Evolutionary conservation across 2,797 vertebrate genomes (phyloP).

Genomic region (Typhlichthys eigenmanni): DNA sequence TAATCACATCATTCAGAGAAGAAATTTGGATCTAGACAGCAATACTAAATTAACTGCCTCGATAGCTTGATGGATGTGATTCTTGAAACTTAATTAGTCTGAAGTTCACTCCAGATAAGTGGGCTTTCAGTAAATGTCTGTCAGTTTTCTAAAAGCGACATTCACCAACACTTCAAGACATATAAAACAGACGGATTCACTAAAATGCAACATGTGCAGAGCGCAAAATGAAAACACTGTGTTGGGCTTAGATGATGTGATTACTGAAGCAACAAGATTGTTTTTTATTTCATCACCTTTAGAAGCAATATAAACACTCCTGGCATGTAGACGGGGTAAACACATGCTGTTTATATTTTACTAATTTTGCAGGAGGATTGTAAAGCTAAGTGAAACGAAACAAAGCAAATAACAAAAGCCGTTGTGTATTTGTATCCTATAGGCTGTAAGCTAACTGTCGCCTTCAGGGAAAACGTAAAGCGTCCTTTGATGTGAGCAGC

Average conservation of each 20-base stretch:
- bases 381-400: not conserved
- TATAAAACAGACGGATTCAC: constrained; percentile 38
- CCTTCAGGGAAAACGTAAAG: constrained; percentile 80
- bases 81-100: constrained; percentile 82
- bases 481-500: constrained; percentile 72
- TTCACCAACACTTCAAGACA: constrained; percentile 71
- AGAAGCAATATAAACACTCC: not conserved
- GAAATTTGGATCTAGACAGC: constrained; percentile 61
- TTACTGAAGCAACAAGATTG: constrained; percentile 15
- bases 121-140: constrained; percentile 78
- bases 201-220: constrained; percentile 15
- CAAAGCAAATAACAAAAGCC: not conserved
- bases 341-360: not conserved
- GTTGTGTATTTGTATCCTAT: constrained; percentile 19
- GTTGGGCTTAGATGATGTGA: not conserved
- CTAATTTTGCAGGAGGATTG: not conserved
- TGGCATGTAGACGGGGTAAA: not conserved
- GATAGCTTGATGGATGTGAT: constrained; percentile 80
- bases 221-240: constrained; percentile 15
- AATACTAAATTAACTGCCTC: constrained; percentile 75
- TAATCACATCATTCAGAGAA: constrained; percentile 43
- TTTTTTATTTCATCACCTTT: constrained; percentile 1
- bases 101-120: constrained; percentile 79
- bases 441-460: constrained; percentile 62
- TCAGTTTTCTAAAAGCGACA: constrained; percentile 70